Conservation (phyloP, 2,113 vertebrate genomes). For the Amphiprion percula region DNA sequence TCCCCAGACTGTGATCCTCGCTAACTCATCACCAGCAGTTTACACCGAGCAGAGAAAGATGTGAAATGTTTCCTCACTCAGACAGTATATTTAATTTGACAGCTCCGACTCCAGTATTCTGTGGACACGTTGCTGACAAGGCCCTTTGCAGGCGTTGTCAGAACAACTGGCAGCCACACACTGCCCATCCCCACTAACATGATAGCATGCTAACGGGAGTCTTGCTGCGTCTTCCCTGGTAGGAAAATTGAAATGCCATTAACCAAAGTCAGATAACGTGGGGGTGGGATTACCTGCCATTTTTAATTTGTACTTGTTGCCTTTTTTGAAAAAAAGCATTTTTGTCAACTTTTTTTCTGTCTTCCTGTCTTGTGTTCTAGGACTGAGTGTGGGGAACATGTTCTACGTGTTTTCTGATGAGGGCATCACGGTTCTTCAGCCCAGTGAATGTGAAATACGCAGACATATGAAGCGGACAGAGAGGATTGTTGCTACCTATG, state of each 20-base stretch:
- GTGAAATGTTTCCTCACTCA: slow-evolving; percentile 11
- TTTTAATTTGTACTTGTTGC: slow-evolving; percentile 29
- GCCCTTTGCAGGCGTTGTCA: slow-evolving; percentile 50
- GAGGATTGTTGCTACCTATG: slow-evolving; percentile 91
- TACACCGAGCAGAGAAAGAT: background rate
- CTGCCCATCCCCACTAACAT: slow-evolving; percentile 24
- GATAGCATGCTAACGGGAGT: slow-evolving; percentile 27
- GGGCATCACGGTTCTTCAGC: slow-evolving; percentile 91
- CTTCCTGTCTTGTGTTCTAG: slow-evolving; percentile 79
- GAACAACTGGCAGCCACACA: slow-evolving; percentile 39
- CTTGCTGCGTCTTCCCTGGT: background rate
- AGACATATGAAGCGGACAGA: slow-evolving; percentile 90
- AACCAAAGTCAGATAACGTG: slow-evolving; percentile 34
- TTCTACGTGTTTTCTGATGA: slow-evolving; percentile 96
- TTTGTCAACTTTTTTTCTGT: slow-evolving; percentile 8
- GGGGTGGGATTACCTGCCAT: background rate
- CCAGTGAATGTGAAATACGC: slow-evolving; percentile 92
- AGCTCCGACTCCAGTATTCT: slow-evolving; percentile 16
- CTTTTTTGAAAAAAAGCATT: background rate
- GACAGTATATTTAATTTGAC: slow-evolving; percentile 11
- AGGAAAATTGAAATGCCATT: slow-evolving; percentile 53
- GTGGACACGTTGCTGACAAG: slow-evolving; percentile 51
- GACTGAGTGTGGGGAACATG: slow-evolving; percentile 95
- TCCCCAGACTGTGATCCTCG: background rate
- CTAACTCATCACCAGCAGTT: slow-evolving; percentile 35